phyloP scores from a whole-genome alignment of 2,888 invertebrate species.

The Nymphalis urticae region DNA sequence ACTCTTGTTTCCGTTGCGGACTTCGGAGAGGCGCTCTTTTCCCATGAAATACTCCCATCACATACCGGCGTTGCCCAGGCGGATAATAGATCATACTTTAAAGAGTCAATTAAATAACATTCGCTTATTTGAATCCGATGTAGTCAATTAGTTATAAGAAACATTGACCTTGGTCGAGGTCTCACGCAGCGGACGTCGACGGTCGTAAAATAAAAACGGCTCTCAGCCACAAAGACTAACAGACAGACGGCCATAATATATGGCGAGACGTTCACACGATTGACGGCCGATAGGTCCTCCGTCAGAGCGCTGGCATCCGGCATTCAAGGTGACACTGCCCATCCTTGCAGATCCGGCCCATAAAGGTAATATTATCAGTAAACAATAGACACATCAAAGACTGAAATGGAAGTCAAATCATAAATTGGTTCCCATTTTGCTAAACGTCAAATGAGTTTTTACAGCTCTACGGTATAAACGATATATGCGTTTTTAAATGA shows the following conservation, averaged over 20 bases:
- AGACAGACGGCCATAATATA: conserved; percentile 69
- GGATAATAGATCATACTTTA: conserved; percentile 19
- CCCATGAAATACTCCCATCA: conserved; percentile 44
- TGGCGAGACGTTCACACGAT: conserved; percentile 73
- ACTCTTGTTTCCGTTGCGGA: conserved; percentile 65
- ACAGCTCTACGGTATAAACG: too few species aligned
- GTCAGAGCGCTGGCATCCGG: conserved; percentile 74
- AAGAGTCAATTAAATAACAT: conserved; percentile 9
- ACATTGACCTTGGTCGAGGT: conserved; percentile 70
- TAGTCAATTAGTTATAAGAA: conserved; percentile 54
- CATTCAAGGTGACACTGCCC: conserved; percentile 77
- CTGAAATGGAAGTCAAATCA: conserved; percentile 31
- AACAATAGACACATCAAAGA: conserved; percentile 43
- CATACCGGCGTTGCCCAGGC: conserved; percentile 14
- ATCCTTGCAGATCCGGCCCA: conserved; percentile 74
- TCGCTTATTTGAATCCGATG: conserved; percentile 12
- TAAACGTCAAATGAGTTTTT: conserved; percentile 1
- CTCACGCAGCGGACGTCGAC: conserved; percentile 70
- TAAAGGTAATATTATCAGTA: conserved; percentile 46
- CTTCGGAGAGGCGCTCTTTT: conserved; percentile 53
- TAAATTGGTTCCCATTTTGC: conserved; percentile 16
- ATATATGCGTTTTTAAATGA: too few species aligned
- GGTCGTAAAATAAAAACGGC: conserved; percentile 76
- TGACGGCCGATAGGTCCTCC: conserved; percentile 76
- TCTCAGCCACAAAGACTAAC: conserved; percentile 69